These are phyloP conservation scores for Bos indicus DNA, from an alignment of 2,113 vertebrate species.

Conservation along the genomic window DNA sequence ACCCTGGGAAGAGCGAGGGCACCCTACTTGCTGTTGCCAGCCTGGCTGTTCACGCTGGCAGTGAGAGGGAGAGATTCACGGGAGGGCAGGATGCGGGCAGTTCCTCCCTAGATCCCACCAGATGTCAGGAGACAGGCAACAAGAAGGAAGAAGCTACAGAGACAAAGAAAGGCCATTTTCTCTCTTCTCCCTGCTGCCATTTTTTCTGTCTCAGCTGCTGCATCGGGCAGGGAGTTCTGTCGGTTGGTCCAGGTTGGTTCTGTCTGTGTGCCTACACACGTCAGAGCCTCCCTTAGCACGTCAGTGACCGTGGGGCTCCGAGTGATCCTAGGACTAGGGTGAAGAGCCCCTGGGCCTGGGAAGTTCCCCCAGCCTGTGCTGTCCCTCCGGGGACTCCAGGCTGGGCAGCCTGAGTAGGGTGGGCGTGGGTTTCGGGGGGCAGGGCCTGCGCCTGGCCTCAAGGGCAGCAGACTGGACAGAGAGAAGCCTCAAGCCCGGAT, in stretches of 20 bases:
- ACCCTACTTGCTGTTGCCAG: not conserved
- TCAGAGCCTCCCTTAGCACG: not conserved
- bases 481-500: not conserved
- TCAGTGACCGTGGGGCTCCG: not conserved
- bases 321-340: not conserved
- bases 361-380: not conserved
- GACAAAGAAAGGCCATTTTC: not conserved
- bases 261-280: not conserved
- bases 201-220: not conserved
- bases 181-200: fast-evolving
- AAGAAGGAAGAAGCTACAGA: not conserved
- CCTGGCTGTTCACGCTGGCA: too few species aligned
- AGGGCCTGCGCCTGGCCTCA: not conserved
- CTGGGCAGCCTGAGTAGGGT: not conserved
- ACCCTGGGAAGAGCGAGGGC: not conserved
- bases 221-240: not conserved
- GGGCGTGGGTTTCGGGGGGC: fast-evolving
- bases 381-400: not conserved
- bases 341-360: not conserved
- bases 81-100: not conserved
- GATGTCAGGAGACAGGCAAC: not conserved
- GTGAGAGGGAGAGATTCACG: not conserved
- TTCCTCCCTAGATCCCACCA: not conserved
- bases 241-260: not conserved
- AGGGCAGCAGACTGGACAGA: not conserved